Evolutionary conservation across 2,797 vertebrate species (phyloP).

Genomic region (Chrosomus eos): DNA sequence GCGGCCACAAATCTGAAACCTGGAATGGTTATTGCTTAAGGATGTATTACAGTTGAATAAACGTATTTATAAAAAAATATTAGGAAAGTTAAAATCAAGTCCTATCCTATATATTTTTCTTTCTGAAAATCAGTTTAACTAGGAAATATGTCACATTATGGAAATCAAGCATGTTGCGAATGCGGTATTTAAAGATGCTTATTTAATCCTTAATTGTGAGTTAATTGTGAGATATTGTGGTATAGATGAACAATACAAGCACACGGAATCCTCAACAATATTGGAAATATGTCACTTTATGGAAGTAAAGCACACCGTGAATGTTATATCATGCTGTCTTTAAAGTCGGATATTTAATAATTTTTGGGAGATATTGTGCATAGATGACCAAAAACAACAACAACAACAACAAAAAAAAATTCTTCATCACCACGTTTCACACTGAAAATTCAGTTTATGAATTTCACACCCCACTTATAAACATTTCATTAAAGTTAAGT

Average conservation of each 20-base stretch:
- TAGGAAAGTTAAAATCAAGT: background rate
- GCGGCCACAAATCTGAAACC: background rate
- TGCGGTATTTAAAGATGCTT: background rate
- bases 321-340: background rate
- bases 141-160: background rate
- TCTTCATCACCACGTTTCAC: too few relatives aligned
- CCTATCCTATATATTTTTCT: background rate
- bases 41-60: background rate
- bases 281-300: background rate
- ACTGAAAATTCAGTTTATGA: too few relatives aligned
- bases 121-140: background rate
- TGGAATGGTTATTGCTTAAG: background rate
- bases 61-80: background rate
- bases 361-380: too few relatives aligned
- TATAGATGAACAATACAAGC: background rate
- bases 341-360: background rate
- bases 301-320: too few relatives aligned
- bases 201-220: background rate
- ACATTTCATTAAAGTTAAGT: background rate
- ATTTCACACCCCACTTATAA: too few relatives aligned
- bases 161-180: background rate
- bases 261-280: conserved; percentile 79
- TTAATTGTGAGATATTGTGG: background rate
- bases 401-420: accelerated
- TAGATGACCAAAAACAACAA: too few relatives aligned